Percentiles rank a stretch among this genome's conserved stretches.
These are phyloP conservation scores for Carposina sasakii DNA, from an alignment of 1,140 invertebrate species.

Conservation along the genomic window DNA sequence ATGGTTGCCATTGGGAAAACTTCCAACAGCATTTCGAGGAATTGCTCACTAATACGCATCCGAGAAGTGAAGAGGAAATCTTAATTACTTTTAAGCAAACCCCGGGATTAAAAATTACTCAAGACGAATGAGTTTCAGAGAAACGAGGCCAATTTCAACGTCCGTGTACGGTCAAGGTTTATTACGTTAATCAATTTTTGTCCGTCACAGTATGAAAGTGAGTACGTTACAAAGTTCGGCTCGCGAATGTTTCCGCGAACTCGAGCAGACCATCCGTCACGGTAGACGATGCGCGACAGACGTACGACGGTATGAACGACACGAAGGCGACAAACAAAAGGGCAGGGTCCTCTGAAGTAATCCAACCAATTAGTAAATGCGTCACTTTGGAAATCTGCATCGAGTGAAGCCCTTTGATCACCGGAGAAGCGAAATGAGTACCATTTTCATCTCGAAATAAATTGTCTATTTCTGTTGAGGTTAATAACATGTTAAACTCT, in stretches of 20 bases:
- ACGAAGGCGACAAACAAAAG: constrained; percentile 19
- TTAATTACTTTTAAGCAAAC: neutral
- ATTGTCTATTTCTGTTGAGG: constrained; percentile 27
- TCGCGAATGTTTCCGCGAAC: constrained; percentile 4
- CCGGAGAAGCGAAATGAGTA: constrained; percentile 41
- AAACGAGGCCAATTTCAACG: too few relatives aligned
- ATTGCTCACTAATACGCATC: too few relatives aligned
- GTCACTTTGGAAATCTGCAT: constrained; percentile 44
- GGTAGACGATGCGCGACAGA: constrained; percentile 17
- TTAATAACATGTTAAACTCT: constrained; percentile 47
- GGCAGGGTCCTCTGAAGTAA: constrained; percentile 37
- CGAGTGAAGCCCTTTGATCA: constrained; percentile 53
- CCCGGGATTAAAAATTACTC: neutral
- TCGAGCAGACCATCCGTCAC: constrained; percentile 1
- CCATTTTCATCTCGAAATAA: constrained; percentile 55
- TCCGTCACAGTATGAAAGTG: too few relatives aligned
- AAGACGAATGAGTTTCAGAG: neutral
- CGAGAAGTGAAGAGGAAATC: neutral
- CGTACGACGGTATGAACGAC: constrained; percentile 17
- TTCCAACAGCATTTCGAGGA: too few relatives aligned
- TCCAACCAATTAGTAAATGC: constrained; percentile 52
- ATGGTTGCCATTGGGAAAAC: too few relatives aligned
- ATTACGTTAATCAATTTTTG: too few relatives aligned
- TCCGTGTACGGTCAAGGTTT: too few relatives aligned
- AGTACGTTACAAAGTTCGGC: too few relatives aligned